Conservation (phyloP, 2,797 vertebrate species). For the Melanotaenia parkinsoni region DNA sequence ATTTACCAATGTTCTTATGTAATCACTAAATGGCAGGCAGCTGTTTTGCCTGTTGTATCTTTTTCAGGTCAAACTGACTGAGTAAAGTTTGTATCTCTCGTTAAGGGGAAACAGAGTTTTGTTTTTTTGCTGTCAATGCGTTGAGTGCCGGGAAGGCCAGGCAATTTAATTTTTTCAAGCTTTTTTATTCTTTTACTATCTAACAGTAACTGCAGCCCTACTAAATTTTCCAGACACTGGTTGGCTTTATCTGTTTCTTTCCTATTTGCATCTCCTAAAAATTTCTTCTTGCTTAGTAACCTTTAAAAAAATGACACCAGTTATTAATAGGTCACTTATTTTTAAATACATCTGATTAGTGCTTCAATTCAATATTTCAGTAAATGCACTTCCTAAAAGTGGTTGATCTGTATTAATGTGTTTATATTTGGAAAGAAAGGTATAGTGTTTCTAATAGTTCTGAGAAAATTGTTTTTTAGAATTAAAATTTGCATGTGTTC, state of each 20-base stretch:
- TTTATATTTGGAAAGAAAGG: neutral
- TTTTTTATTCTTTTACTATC: neutral
- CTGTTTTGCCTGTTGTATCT: slow-evolving; percentile 29
- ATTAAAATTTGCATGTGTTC: neutral
- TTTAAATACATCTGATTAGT: neutral
- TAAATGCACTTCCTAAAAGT: neutral
- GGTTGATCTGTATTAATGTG: neutral
- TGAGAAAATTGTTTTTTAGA: neutral
- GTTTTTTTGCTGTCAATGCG: neutral
- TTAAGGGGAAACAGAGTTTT: slow-evolving; percentile 1
- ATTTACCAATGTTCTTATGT: slow-evolving; percentile 42
- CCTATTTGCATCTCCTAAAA: neutral
- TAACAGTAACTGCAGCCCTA: neutral
- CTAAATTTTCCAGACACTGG: neutral
- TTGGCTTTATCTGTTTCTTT: neutral
- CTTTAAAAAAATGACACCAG: neutral
- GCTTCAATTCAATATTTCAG: neutral
- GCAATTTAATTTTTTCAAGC: neutral
- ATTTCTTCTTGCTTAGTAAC: neutral
- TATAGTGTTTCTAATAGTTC: neutral
- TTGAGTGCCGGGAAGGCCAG: neutral
- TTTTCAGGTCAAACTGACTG: slow-evolving; percentile 33
- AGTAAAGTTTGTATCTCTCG: slow-evolving; percentile 24
- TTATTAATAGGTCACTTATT: neutral
- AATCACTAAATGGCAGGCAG: slow-evolving; percentile 29